Percentiles rank a stretch among this genome's conserved stretches.
phyloP scores from a whole-genome alignment of 1,140 invertebrate species.

The Nylanderia fulva region DNA sequence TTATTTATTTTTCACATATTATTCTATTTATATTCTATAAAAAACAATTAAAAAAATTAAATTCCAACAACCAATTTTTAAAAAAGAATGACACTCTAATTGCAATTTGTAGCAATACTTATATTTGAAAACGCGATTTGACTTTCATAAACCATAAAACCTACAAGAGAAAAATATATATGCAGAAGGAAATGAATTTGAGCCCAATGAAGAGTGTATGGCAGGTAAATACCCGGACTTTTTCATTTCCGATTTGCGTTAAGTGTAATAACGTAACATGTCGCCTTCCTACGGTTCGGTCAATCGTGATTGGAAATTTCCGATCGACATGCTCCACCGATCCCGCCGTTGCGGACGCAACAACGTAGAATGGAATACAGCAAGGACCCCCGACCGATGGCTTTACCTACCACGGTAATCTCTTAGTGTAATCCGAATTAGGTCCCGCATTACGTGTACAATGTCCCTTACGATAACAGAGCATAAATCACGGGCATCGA shows the following conservation, averaged over 20 bases:
- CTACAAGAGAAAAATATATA: no score
- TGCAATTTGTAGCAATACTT: no score
- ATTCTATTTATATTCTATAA: no score
- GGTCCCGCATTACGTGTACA: slow-evolving; percentile 75
- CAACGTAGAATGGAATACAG: slow-evolving; percentile 58
- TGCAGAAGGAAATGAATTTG: no score
- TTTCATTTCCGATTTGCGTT: not conserved
- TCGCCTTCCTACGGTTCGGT: not conserved
- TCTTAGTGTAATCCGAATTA: slow-evolving; percentile 79
- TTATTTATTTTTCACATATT: no score
- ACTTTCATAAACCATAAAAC: no score
- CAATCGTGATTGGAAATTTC: slow-evolving; percentile 33
- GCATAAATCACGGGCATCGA: slow-evolving; percentile 80
- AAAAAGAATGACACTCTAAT: no score
- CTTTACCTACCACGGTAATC: slow-evolving; percentile 78
- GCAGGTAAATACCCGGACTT: no score
- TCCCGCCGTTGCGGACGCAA: slow-evolving; percentile 52
- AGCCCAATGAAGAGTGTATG: no score
- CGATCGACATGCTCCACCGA: slow-evolving; percentile 24
- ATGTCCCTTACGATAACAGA: slow-evolving; percentile 79
- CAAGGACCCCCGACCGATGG: slow-evolving; percentile 63
- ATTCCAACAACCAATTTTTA: no score
- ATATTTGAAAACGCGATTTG: no score
- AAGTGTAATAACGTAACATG: slow-evolving; percentile 14
- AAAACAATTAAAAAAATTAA: no score